A percentile compares a stretch with the other conserved stretches of the same genome.
Conservation (phyloP, 53 echinoderm and acorn worm genomes). For the Antedon mediterranea region DNA sequence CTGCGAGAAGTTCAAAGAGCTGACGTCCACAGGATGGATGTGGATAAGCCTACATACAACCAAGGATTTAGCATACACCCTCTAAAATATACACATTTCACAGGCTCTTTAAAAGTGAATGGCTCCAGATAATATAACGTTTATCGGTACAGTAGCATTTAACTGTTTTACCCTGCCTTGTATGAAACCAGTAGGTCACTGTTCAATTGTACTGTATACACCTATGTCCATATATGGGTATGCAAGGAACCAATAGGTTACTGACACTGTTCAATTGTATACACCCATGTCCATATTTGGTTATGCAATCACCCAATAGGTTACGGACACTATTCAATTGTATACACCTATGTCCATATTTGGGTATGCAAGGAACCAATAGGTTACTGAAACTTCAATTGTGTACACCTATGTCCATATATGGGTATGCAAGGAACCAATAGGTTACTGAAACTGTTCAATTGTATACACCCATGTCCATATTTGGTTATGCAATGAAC, state of each 20-base stretch:
- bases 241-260: too few species aligned
- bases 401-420: constrained; percentile 49
- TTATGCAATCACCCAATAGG: constrained; percentile 69
- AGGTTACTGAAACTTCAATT: constrained; percentile 31
- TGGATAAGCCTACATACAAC: too few species aligned
- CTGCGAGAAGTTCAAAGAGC: too few species aligned
- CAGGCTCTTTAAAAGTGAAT: too few species aligned
- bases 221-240: constrained; percentile 58
- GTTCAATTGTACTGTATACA: constrained; percentile 54
- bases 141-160: too few species aligned
- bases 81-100: too few species aligned
- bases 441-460: too few species aligned
- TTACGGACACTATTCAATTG: constrained; percentile 24
- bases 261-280: constrained; percentile 33
- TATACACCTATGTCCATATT: constrained; percentile 54
- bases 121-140: too few species aligned
- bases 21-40: too few species aligned
- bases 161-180: constrained; percentile 56
- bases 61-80: too few species aligned
- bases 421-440: too few species aligned
- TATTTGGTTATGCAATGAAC: constrained; percentile 68
- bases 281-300: constrained; percentile 48
- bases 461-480: constrained; percentile 59
- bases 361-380: constrained; percentile 61
- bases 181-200: constrained; percentile 35